Evolutionary conservation across 2,113 vertebrate species (phyloP), one percentile per base, ranked within the genome.

Genomic region (Brachypteracias leptosomus): DNA sequence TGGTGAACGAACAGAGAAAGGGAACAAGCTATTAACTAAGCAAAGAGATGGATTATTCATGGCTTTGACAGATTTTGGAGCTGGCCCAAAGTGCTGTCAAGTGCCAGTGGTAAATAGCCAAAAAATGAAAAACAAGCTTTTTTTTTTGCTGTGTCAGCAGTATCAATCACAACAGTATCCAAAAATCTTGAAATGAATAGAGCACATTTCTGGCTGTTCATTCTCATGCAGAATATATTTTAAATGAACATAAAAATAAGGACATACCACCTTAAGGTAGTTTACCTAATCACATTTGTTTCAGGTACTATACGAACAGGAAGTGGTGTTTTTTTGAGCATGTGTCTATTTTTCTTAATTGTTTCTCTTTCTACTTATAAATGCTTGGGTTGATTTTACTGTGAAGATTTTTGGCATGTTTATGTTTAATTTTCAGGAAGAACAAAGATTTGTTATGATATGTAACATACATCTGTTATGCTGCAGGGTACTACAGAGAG

Each of bases 121-220:
- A 95, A 95, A 95, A 96, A 89, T 87, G 72, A 95, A 95, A 95
- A 95, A 87, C 3, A 9, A 74, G 63, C 5, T 55, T 87, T 87
- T 81, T 83, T 95, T 93, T 78, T 66, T 86, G 14, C 66, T 93
- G 40, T 76, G 81, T 97, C 94, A 95, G 87, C 91, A 82, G 70
- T 65, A 95, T 89, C 91, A 92, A 85, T 96, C 93, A 89, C 15
- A 96, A 40, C 28, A 66, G 73, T 35, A 93, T 91, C 77, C 89
- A 93, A 94, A 94, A 91, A 55, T 66, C 73, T 35, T 88, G 44
- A 81, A 67, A 95, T 33, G 65, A 86, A 86, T 77, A 88, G 28
- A 83, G 16, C 55, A n/a, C 61, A 75, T 89, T 92, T 90, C 76
- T 92, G 36, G 44, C 66, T 92, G 61, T 17, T 72, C 28, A 29